Evolutionary conservation across 37 sponge, comb jelly and placozoan genomes (phyloP).

Genomic region (Haliclona indistincta): DNA sequence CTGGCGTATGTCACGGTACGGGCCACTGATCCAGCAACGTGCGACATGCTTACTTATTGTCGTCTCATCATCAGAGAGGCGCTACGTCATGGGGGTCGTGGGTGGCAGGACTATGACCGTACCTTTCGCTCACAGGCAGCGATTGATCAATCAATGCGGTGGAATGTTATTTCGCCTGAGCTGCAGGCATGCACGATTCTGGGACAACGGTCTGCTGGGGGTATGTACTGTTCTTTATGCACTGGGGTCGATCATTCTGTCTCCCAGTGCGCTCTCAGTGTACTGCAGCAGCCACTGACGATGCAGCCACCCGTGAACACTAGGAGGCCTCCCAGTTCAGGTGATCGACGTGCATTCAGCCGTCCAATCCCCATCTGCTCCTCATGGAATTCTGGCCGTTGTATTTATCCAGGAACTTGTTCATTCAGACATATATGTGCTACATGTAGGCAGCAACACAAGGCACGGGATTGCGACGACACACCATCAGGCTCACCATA

Average conservation of each 20-base stretch:
- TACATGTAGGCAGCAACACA: background rate
- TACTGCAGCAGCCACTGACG: background rate
- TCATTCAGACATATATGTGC: background rate
- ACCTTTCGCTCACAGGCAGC: slow-evolving; percentile 6
- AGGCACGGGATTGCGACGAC: background rate
- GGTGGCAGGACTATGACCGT: slow-evolving; percentile 9
- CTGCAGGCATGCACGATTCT: background rate
- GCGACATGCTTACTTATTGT: slow-evolving; percentile 6
- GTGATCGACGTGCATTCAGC: no score
- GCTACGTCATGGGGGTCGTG: slow-evolving; percentile 3
- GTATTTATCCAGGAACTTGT: background rate
- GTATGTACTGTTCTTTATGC: background rate
- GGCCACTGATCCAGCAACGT: background rate
- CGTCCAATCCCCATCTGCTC: background rate
- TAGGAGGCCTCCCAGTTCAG: background rate
- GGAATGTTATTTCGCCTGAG: background rate
- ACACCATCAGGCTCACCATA: background rate
- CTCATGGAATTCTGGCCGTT: background rate
- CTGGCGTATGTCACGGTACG: slow-evolving; percentile 2
- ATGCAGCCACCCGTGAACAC: background rate
- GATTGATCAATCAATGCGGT: background rate
- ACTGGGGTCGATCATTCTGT: background rate
- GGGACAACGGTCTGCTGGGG: background rate
- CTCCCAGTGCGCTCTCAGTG: background rate
- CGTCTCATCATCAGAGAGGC: slow-evolving; percentile 15